Conservation (phyloP, 2,888 invertebrate species). For the Pristionchus fissidentatus region DNA sequence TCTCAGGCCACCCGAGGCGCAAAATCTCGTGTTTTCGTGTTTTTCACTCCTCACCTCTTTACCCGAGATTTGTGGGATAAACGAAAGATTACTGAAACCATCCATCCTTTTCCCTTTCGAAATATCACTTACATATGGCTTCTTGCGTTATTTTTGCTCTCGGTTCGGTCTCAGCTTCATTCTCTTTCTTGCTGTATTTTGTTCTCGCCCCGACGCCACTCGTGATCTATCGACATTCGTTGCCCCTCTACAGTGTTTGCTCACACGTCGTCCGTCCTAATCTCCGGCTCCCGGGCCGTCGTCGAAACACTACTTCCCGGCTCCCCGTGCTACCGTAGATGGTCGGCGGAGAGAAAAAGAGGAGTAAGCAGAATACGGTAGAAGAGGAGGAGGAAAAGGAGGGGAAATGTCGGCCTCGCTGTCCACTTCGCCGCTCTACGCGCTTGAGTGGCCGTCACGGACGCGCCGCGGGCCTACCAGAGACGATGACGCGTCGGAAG, state of each 20-base stretch:
- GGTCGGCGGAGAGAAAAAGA: too few relatives aligned
- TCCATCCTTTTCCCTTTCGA: background rate
- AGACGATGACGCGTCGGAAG: background rate
- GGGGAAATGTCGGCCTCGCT: background rate
- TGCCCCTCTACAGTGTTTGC: background rate
- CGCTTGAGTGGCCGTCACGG: constrained; percentile 18
- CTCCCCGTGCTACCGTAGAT: constrained; percentile 8
- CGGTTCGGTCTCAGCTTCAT: background rate
- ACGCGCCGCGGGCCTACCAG: constrained; percentile 17
- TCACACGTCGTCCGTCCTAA: background rate
- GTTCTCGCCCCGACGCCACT: too few relatives aligned
- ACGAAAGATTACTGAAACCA: too few relatives aligned
- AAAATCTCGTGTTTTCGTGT: background rate
- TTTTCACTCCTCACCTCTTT: too few relatives aligned
- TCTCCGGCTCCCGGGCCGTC: background rate
- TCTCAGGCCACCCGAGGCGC: background rate
- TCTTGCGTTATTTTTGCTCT: background rate
- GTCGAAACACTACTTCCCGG: background rate
- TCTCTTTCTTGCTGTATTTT: background rate
- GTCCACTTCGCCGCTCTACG: background rate
- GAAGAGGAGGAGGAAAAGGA: too few relatives aligned
- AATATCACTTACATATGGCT: background rate
- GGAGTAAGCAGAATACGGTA: too few relatives aligned
- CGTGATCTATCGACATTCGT: too few relatives aligned
- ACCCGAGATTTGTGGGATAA: too few relatives aligned